Evolutionary conservation across 2,888 invertebrate genomes (phyloP).

Genomic region (Elmis aenea): DNA sequence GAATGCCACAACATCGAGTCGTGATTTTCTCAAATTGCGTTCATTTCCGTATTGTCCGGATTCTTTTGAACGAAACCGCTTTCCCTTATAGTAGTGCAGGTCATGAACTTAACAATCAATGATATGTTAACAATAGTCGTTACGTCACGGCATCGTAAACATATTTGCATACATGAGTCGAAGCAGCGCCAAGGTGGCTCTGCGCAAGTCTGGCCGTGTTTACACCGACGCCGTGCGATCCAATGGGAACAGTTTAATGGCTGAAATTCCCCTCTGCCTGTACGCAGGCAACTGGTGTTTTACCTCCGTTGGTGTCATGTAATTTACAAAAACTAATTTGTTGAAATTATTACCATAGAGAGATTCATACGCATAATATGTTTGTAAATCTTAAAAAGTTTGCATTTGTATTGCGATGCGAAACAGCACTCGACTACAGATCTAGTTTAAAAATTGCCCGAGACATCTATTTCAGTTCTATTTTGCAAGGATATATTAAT

Average conservation of each 20-base stretch:
- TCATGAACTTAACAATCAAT: slow-evolving; percentile 47
- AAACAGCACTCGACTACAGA: no score
- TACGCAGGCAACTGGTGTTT: slow-evolving; percentile 33
- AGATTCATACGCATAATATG: no score
- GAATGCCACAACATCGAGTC: slow-evolving; percentile 22
- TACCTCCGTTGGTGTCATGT: slow-evolving; percentile 14
- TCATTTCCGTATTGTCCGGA: slow-evolving; percentile 31
- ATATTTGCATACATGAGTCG: slow-evolving; percentile 42
- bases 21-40: slow-evolving; percentile 26
- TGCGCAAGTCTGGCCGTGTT: slow-evolving; percentile 23
- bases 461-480: no score
- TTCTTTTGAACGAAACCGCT: slow-evolving; percentile 31
- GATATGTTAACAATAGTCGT: slow-evolving; percentile 47
- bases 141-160: slow-evolving; percentile 45
- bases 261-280: slow-evolving; percentile 31
- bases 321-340: no score
- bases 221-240: slow-evolving; percentile 34
- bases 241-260: slow-evolving; percentile 40
- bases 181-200: slow-evolving; percentile 18
- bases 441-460: no score
- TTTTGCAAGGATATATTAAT: no score
- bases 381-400: no score
- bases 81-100: slow-evolving; percentile 49
- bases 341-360: no score
- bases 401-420: no score